phyloP scores from a whole-genome alignment of 2,113 vertebrate species.

The Poeciliopsis prolifica region DNA sequence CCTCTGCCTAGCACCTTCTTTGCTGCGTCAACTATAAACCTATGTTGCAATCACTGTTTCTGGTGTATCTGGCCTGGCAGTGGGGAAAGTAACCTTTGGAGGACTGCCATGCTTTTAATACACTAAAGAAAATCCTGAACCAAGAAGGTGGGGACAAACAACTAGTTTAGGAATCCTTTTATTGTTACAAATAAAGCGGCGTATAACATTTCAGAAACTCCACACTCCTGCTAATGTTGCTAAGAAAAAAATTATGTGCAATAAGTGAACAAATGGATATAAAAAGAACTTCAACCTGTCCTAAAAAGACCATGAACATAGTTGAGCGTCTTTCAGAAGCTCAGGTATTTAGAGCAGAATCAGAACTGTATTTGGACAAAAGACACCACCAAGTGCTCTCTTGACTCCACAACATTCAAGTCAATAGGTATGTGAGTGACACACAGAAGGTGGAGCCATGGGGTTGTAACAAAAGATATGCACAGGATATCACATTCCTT shows the following conservation, averaged over 20 bases:
- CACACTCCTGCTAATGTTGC: background rate
- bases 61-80: too few species aligned
- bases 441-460: constrained; percentile 60
- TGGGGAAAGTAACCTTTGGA: too few species aligned
- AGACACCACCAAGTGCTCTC: constrained; percentile 58
- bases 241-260: constrained; percentile 12
- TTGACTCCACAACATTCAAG: constrained; percentile 57
- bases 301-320: constrained; percentile 2
- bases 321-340: constrained; percentile 26
- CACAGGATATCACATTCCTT: constrained; percentile 78
- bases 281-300: background rate
- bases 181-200: background rate
- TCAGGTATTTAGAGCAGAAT: constrained; percentile 38
- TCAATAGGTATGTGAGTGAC: constrained; percentile 65
- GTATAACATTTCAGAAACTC: background rate
- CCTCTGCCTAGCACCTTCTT: too few species aligned
- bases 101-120: too few species aligned
- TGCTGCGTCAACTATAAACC: too few species aligned
- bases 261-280: background rate
- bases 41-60: too few species aligned
- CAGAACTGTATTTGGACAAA: constrained; percentile 45
- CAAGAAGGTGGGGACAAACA: background rate
- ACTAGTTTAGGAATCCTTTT: background rate
- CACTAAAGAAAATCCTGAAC: background rate
- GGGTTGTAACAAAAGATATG: constrained; percentile 78